These are phyloP conservation scores for Phaonia tiefii DNA, from an alignment of 2,888 invertebrate genomes.

Conservation along the genomic window DNA sequence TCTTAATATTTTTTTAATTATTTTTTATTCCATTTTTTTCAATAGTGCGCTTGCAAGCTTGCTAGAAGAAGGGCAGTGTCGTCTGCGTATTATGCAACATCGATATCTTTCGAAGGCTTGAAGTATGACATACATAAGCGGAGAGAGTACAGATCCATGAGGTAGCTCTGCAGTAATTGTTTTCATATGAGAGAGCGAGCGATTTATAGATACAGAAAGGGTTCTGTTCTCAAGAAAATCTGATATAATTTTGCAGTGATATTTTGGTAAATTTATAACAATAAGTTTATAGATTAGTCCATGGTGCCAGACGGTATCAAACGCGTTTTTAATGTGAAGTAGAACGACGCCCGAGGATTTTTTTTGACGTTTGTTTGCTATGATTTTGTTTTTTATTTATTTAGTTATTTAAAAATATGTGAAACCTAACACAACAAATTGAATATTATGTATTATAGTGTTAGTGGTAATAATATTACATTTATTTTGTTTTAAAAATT, in stretches of 20 bases:
- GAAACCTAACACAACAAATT: too few species aligned
- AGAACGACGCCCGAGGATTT: constrained; percentile 40
- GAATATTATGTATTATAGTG: too few species aligned
- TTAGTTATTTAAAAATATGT: too few species aligned
- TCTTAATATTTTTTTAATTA: constrained; percentile 26
- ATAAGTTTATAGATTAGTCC: constrained; percentile 45
- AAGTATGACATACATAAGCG: constrained; percentile 28
- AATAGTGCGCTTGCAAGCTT: too few species aligned
- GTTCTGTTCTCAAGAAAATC: too few species aligned
- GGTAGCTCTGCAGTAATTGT: constrained; percentile 29
- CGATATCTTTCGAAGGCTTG: too few species aligned
- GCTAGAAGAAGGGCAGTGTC: constrained; percentile 37
- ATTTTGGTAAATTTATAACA: constrained; percentile 19
- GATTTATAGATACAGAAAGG: constrained; percentile 16
- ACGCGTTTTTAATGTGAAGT: constrained; percentile 52
- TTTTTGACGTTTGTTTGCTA: constrained; percentile 2
- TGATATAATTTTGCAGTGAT: constrained; percentile 30
- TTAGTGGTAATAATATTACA: too few species aligned
- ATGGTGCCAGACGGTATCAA: too few species aligned
- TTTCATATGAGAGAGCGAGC: too few species aligned
- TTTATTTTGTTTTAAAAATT: too few species aligned
- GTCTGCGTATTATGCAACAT: constrained; percentile 44
- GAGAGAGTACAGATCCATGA: constrained; percentile 42
- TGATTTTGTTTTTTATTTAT: too few species aligned
- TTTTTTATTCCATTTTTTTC: constrained; percentile 45